These are phyloP conservation scores for Australoheros facetus DNA, from an alignment of 2,797 vertebrate species.

Conservation along the genomic window DNA sequence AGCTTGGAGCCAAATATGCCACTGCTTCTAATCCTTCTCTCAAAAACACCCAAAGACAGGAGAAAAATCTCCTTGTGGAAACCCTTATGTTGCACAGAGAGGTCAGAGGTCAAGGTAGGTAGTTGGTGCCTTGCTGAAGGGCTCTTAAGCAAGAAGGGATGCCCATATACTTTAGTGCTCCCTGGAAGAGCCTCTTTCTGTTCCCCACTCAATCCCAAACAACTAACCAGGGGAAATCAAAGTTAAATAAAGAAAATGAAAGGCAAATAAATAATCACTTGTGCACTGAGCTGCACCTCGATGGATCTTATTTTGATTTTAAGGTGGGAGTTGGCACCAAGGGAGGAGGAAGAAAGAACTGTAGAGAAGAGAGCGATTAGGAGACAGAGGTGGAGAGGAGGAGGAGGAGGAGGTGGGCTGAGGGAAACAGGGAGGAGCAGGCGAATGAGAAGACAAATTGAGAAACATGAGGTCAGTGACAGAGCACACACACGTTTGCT, in stretches of 20 bases:
- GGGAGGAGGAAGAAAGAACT: conserved; percentile 2
- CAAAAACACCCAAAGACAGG: not conserved
- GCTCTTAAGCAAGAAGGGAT: conserved; percentile 22
- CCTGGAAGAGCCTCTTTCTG: conserved; percentile 11
- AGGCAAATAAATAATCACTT: conserved; percentile 43
- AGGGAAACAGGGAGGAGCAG: conserved; percentile 19
- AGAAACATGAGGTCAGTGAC: conserved; percentile 37
- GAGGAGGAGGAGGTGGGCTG: not conserved
- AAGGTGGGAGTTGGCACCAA: conserved; percentile 2
- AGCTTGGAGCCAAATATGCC: not conserved
- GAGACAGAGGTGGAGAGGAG: not conserved
- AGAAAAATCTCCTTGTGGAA: not conserved
- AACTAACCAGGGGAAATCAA: conserved; percentile 53
- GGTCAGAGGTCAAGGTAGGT: conserved; percentile 42
- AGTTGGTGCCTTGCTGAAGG: conserved; percentile 22
- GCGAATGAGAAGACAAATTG: conserved; percentile 24
- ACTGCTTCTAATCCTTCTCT: conserved; percentile 1
- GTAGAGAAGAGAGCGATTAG: conserved; percentile 21
- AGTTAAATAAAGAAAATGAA: conserved; percentile 58
- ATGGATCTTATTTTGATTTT: conserved; percentile 22
- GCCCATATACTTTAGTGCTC: not conserved
- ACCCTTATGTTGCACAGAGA: not conserved
- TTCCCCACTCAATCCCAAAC: conserved; percentile 41
- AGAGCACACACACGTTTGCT: not conserved
- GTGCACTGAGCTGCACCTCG: conserved; percentile 22